Evolutionary conservation across 2,888 invertebrate species (phyloP).

Genomic region (Leucophenga montana): DNA sequence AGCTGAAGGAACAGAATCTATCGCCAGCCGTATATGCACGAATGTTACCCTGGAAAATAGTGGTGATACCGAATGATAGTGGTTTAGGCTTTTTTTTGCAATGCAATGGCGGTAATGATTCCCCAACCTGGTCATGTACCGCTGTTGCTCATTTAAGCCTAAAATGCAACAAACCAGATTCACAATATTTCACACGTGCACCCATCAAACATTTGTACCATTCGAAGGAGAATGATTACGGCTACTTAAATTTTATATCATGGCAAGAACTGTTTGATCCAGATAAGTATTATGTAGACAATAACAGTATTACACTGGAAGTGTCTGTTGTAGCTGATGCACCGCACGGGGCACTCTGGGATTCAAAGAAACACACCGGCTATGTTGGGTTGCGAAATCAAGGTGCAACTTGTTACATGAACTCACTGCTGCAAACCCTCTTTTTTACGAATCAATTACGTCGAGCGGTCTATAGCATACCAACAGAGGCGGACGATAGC

Average conservation of each 20-base stretch:
- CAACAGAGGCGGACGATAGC: constrained; percentile 97
- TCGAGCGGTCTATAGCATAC: constrained; percentile 98
- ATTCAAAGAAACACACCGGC: constrained; percentile 97
- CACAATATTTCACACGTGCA: constrained; percentile 86
- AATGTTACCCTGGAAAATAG: constrained; percentile 98
- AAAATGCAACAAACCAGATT: constrained; percentile 89
- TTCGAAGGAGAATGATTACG: constrained; percentile 89
- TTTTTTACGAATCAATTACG: constrained; percentile 95
- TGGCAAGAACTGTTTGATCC: constrained; percentile 95
- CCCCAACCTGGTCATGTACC: constrained; percentile 98
- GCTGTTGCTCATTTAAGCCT: constrained; percentile 94
- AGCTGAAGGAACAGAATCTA: constrained; percentile 84
- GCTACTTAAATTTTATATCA: constrained; percentile 96
- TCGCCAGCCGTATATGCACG: constrained; percentile 95
- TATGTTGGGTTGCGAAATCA: constrained; percentile 96
- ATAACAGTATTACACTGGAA: constrained; percentile 86
- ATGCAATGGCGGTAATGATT: constrained; percentile 95
- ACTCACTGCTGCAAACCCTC: constrained; percentile 96
- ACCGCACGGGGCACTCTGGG: constrained; percentile 97
- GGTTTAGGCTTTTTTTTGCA: constrained; percentile 88
- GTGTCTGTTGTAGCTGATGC: constrained; percentile 92
- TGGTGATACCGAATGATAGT: constrained; percentile 89
- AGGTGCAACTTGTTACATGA: constrained; percentile 99
- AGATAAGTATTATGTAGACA: constrained; percentile 91
- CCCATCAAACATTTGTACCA: constrained; percentile 97